Evolutionary conservation across 2,888 invertebrate species (phyloP).

Genomic region (Coelopa pilipes): DNA sequence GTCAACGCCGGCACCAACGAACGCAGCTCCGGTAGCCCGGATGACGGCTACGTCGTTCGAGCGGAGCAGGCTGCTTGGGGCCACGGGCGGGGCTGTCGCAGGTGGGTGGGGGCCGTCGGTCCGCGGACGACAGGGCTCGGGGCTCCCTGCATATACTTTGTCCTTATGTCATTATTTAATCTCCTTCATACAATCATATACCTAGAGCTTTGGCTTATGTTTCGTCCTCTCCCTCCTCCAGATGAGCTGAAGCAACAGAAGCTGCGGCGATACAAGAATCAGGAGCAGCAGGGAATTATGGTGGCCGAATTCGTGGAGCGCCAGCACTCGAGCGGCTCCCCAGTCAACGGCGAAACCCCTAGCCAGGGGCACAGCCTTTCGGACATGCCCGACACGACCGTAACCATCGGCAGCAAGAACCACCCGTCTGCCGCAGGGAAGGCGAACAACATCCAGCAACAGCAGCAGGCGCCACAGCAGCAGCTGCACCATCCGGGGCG

Average conservation of each 20-base stretch:
- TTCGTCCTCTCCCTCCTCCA: neutral
- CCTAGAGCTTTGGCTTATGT: neutral
- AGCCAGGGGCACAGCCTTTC: conserved; percentile 63
- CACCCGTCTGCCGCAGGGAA: neutral
- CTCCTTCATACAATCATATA: neutral
- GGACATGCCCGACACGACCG: conserved; percentile 60
- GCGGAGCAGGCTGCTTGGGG: too few relatives aligned
- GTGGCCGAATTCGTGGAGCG: conserved; percentile 87
- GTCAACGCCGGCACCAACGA: neutral
- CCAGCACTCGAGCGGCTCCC: conserved; percentile 71
- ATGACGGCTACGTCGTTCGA: too few relatives aligned
- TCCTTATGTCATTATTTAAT: too few relatives aligned
- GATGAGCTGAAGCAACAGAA: conserved; percentile 13
- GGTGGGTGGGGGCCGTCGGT: too few relatives aligned
- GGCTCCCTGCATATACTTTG: too few relatives aligned
- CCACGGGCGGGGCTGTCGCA: too few relatives aligned
- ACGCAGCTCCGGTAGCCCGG: neutral
- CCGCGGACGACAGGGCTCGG: too few relatives aligned
- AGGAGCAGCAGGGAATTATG: conserved; percentile 74
- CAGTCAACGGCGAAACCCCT: conserved; percentile 75
- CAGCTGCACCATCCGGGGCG: conserved; percentile 38
- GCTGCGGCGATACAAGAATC: conserved; percentile 15
- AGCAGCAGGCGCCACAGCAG: conserved; percentile 17
- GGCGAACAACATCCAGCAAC: conserved; percentile 17
- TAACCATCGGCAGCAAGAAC: conserved; percentile 47